Base-by-base conservation (phyloP, 2,888 invertebrate species). In the Pinctada fucata region DNA sequence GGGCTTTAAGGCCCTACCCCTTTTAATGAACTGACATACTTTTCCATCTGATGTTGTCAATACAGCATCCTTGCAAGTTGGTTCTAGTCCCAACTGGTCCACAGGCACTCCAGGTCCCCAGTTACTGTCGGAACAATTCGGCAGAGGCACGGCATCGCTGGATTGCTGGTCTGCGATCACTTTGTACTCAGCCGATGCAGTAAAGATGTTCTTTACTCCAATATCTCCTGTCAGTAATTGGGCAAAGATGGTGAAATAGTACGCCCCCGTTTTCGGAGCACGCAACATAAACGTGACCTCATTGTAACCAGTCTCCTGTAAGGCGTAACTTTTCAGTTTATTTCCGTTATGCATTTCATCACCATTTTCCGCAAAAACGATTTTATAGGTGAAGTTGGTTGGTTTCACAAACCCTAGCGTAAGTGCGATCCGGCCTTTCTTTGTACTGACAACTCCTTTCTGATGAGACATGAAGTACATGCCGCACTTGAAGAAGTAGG, bases 41-140 rank as follows among this genome's bases (percentile, higher is more conserved):
- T 85, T 83, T 2, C 91, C 91, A 75, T 91, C 89, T 48, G 81
- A 78, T 8, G 86, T 84, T 2, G 85, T 81, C 47, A 88, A 81
- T 13, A 88, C 86, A n/a, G 85, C 82, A 72, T 91, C 90, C 50
- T 86, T 87, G 45, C 89, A 88, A 71, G 84, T 88, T 66, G 92
- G 90, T 3, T 88, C 88, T 70, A 92, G 87, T 31, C 92, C 92
- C 47, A 92, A 88, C 79, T 92, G 91, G 71, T 88, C 89, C 4
- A 92, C 91, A 3, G 91, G 90, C 10, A 91, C 87, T 4, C 92
- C 91, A 3, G 92, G 91, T 5, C 92, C 92, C 92, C 92, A 92
- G 88, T 91, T 91, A 80, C 91, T 90, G 85, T 92, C 92, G 0
- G 92, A 91, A 79, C 92, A 91, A 75, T 89, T 86, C 0, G 92